Evolutionary conservation across 2,888 invertebrate genomes (phyloP).

Genomic region (Nowickia ferox): DNA sequence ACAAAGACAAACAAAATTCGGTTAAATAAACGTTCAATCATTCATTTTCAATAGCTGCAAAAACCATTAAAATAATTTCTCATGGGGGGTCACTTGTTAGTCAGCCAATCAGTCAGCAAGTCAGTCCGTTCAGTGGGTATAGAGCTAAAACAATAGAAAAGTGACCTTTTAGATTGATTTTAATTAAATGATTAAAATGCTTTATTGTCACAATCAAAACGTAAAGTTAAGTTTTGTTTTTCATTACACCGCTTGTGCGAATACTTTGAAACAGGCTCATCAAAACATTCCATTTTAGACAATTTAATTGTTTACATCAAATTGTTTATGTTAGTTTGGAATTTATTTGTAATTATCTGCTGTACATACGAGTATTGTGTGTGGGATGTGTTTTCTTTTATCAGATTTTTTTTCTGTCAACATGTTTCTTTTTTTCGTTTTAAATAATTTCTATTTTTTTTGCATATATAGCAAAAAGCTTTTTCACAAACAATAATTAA

Average conservation of each 20-base stretch:
- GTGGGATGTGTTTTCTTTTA: conserved; percentile 33
- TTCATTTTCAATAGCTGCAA: conserved; percentile 4
- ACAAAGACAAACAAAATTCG: conserved; percentile 3
- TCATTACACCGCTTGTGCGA: conserved; percentile 7
- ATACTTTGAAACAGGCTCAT: not conserved
- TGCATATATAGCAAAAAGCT: not conserved
- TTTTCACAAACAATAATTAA: no score
- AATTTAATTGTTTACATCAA: conserved; percentile 42
- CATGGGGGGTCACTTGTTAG: conserved; percentile 14
- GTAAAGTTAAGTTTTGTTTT: conserved; percentile 16
- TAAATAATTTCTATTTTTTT: conserved; percentile 26
- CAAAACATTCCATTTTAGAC: conserved; percentile 19
- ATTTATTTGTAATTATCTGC: conserved; percentile 36
- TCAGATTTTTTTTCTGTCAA: conserved; percentile 16
- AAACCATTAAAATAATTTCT: conserved; percentile 32
- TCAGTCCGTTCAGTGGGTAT: not conserved
- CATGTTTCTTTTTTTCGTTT: not conserved
- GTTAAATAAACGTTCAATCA: conserved; percentile 15
- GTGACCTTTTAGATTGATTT: conserved; percentile 41
- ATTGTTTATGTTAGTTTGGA: conserved; percentile 37
- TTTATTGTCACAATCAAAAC: conserved; percentile 11
- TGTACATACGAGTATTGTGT: not conserved
- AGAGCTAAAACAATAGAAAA: conserved; percentile 5
- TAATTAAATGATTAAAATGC: conserved; percentile 46
- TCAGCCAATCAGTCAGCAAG: conserved; percentile 2